Base-by-base conservation (phyloP, 2,888 invertebrate genomes). In the Selenia dentaria region DNA sequence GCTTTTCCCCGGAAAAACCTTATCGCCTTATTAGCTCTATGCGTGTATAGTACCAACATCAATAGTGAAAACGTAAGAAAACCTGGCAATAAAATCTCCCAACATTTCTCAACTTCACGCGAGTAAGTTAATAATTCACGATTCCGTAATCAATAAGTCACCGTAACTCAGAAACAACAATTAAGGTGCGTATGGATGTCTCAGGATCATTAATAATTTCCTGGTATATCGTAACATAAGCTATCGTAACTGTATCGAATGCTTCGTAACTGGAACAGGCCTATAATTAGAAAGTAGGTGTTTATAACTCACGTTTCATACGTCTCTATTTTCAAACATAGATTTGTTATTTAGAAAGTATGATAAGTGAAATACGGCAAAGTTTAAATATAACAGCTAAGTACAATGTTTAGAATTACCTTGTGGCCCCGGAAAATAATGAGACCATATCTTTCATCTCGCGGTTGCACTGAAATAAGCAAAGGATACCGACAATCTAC, bases 121-220 rank as follows among this genome's bases (percentile, higher is more conserved):
- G 62, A 57, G 54, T 57, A 63, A 57, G 54, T 57, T 57, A 63
- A 56, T 56, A 51, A 57, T 62, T 58, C 58, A 60, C 59, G 38
- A 56, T 50, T 57, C 43, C 42, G 43, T 46, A 59, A 67, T 57
- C 64, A 56, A 66, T 67, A 71, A 62, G 56, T 66, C 56, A 59
- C 54, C 53, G 56, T 64, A 31, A 49, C 20, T 47, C 54, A 24
- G 45, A 52, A 43, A 63, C 43, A 59, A 57, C 54, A 62, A 64
- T 67, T 64, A 64, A 47, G 42, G 49, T 18, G 41, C 29, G 25
- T 51, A 65, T 51, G 47, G 58, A 62, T 64, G 59, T 59, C 57
- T 54, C 13, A 14, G 34, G 9, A 61, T 62, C 66, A 64, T 69
- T 62, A 65, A 67, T 69, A 57, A 68, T 58, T 63, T 60, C 48